Evolutionary conservation across 2,797 vertebrate species (phyloP).

Genomic region (Phoeniculus purpureus): DNA sequence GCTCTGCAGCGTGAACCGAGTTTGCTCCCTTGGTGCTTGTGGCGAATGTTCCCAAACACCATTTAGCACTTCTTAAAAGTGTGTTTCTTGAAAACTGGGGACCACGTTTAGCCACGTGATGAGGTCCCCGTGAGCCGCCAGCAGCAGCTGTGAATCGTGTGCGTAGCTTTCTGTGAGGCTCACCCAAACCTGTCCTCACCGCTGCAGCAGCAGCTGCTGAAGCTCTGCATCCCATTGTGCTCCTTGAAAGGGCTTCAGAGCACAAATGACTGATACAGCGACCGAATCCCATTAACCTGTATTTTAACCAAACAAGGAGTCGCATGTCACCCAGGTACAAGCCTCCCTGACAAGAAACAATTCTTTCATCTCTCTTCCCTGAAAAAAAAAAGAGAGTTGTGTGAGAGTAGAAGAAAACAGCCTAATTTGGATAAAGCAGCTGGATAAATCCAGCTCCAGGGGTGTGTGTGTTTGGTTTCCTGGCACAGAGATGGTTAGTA

Average conservation of each 20-base stretch:
- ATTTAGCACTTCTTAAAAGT: not conserved
- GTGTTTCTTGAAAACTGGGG: not conserved
- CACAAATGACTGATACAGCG: not conserved
- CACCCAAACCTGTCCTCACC: not conserved
- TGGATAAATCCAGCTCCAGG: not conserved
- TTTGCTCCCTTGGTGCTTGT: not conserved
- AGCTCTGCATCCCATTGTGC: conserved; percentile 5
- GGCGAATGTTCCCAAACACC: not conserved
- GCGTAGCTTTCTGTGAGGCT: not conserved
- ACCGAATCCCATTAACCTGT: not conserved
- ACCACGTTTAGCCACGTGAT: not conserved
- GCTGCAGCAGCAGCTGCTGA: not conserved
- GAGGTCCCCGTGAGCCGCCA: not conserved
- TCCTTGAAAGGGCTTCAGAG: not conserved
- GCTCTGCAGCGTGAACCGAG: not conserved
- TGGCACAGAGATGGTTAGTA: not conserved
- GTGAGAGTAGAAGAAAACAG: conserved; percentile 15
- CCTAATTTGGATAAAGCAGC: too few relatives aligned
- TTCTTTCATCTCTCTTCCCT: conserved; percentile 49
- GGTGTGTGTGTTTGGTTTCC: not conserved
- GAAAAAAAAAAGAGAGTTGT: not conserved
- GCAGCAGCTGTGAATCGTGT: not conserved
- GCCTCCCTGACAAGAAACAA: conserved; percentile 30
- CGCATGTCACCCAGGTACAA: not conserved
- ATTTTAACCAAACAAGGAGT: conserved; percentile 33